Evolutionary conservation across 1,140 invertebrate species (phyloP).

Genomic region (Cotesia glomerata): DNA sequence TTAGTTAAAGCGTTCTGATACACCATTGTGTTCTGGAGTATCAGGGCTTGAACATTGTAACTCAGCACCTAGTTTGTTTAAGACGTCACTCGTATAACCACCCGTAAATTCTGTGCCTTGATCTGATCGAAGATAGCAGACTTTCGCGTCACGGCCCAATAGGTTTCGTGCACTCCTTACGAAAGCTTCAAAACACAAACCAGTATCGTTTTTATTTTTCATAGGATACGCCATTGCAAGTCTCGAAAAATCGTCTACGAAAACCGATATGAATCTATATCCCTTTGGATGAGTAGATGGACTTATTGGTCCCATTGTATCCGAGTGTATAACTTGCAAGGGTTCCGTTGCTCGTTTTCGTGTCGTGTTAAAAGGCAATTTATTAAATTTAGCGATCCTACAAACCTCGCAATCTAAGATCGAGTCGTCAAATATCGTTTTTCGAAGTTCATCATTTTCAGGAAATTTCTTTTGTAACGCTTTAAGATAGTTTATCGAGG

Average conservation of each 20-base stretch:
- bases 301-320: slow-evolving; percentile 23
- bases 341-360: slow-evolving; percentile 20
- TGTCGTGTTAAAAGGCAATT: slow-evolving; percentile 15
- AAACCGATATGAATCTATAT: slow-evolving; percentile 20
- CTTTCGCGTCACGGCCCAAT: slow-evolving; percentile 20
- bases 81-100: slow-evolving; percentile 19
- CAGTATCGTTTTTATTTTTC: slow-evolving; percentile 20
- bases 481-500: slow-evolving; percentile 18
- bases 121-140: slow-evolving; percentile 22
- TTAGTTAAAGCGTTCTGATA: slow-evolving; percentile 19
- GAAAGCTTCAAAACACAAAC: slow-evolving; percentile 17
- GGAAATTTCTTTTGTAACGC: slow-evolving; percentile 12
- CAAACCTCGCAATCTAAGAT: slow-evolving; percentile 18
- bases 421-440: neutral
- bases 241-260: slow-evolving; percentile 24
- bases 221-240: slow-evolving; percentile 24
- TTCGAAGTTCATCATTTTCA: slow-evolving; percentile 7
- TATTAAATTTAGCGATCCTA: slow-evolving; percentile 21
- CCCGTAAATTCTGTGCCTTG: slow-evolving; percentile 24
- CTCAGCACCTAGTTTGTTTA: slow-evolving; percentile 18
- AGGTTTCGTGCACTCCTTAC: slow-evolving; percentile 20
- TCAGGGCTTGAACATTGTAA: slow-evolving; percentile 9
- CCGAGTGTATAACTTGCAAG: slow-evolving; percentile 19
- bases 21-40: slow-evolving; percentile 19
- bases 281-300: slow-evolving; percentile 23